Percentiles rank a stretch among this genome's conserved stretches.
Evolutionary conservation across 2,797 vertebrate species (phyloP).

Genomic region (Muscicapa comitata): DNA sequence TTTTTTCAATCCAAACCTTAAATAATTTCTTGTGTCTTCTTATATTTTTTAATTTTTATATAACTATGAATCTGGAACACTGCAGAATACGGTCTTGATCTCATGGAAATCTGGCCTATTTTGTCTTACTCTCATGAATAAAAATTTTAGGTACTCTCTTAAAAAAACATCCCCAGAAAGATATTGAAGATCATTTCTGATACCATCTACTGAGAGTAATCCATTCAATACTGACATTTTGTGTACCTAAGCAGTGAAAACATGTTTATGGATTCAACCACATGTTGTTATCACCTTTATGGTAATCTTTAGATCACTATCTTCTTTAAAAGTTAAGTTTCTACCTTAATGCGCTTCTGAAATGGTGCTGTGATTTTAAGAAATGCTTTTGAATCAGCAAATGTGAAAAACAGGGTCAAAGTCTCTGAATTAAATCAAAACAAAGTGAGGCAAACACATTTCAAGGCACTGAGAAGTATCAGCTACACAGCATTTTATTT

Average conservation of each 20-base stretch:
- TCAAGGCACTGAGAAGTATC: background rate
- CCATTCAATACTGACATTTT: background rate
- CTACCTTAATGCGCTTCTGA: background rate
- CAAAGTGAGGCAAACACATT: background rate
- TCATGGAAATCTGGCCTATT: background rate
- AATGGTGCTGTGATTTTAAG: background rate
- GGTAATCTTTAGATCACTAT: background rate
- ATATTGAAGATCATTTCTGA: background rate
- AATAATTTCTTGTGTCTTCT: background rate
- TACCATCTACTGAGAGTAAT: background rate
- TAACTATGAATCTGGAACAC: background rate
- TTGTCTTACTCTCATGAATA: background rate
- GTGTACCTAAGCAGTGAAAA: background rate
- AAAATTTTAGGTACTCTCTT: background rate
- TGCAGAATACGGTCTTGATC: background rate
- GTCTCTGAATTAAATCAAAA: background rate
- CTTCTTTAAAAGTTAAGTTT: background rate
- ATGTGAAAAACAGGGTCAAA: background rate
- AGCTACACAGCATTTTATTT: background rate
- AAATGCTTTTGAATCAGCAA: background rate
- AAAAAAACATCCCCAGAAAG: background rate
- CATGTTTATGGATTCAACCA: background rate
- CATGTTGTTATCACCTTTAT: background rate
- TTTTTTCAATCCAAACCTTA: background rate
- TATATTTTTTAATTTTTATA: background rate